These are phyloP conservation scores for Lacerta agilis DNA, from an alignment of 2,797 vertebrate species.

Conservation along the genomic window DNA sequence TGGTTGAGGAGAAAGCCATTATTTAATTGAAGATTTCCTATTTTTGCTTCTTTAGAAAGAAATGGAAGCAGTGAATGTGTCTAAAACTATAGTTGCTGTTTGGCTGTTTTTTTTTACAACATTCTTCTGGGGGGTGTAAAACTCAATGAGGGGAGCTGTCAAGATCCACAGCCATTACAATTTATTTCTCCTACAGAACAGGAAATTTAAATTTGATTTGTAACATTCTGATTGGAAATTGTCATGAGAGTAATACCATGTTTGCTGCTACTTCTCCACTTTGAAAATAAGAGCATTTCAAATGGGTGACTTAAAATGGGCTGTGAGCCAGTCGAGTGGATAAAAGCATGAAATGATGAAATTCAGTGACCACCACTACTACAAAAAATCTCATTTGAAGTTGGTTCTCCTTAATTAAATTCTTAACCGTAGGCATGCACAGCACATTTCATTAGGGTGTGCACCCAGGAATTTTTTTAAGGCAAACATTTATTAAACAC, in stretches of 20 bases:
- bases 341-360: slow-evolving; percentile 1
- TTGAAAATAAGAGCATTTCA: slow-evolving; percentile 7
- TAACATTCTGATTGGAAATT: slow-evolving; percentile 18
- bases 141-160: neutral
- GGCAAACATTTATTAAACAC: too few relatives aligned
- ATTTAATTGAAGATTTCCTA: neutral
- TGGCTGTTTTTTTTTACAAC: neutral
- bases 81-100: neutral
- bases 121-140: neutral
- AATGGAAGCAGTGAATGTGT: neutral
- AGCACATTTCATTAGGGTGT: too few relatives aligned
- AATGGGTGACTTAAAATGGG: neutral
- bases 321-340: neutral
- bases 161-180: neutral
- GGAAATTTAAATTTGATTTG: slow-evolving; percentile 17
- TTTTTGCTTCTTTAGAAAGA: neutral
- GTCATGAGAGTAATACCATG: slow-evolving; percentile 10
- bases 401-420: neutral
- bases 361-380: neutral
- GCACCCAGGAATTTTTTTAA: too few relatives aligned
- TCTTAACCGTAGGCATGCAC: too few relatives aligned
- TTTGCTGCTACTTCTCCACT: neutral
- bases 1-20: neutral
- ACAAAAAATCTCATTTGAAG: neutral
- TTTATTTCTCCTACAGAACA: neutral